Evolutionary conservation across 2,888 invertebrate species (phyloP), one percentile per base, ranked within the genome.

Genomic region (Hipparchia sbordonii): DNA sequence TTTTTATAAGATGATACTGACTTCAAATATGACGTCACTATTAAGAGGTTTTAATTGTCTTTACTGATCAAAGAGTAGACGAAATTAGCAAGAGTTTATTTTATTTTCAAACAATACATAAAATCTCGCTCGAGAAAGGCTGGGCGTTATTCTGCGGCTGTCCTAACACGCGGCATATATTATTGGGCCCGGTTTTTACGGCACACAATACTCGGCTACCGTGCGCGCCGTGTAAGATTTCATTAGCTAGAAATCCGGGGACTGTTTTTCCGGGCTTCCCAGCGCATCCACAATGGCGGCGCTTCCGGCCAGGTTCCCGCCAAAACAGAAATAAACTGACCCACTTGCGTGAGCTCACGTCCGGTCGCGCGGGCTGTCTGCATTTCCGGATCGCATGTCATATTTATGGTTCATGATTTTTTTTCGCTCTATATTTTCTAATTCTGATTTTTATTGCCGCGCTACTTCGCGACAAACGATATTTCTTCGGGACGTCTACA

Each of bases 301-400:
- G 86, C 87, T 91, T 93, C 93, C 93, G 93, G 92, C 90, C 91
- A 89, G 89, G 91, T 92, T 93, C 93, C 92, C 93, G 93, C 92
- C 93, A 91, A 92, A 93, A 90, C 92, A 90, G 91, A 93, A 93
- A 93, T 93, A 93, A 89, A 87, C 89, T 92, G 93, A 92, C 93
- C 93, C 85, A 93, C 89, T 91, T 93, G 86, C 89, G 87, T 85
- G 87, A 82, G 83, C 80, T 80, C 89, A 88, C 90, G 89, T 91
- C 92, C 91, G 90, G 87, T 85, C 82, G 84, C 87, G 81, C 88
- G 84, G 85, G 79, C 79, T 83, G 85, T 79, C 89, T 92, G 93
- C 93, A 93, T 93, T 92, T 93, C 93, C 93, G 92, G 89, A 89
- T 85, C 82, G 83, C 88, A 84, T 92, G 91, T 92, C 91, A 90